These are phyloP conservation scores for Mongoloraphidia duomilia DNA, from an alignment of 2,888 invertebrate genomes.

Conservation along the genomic window DNA sequence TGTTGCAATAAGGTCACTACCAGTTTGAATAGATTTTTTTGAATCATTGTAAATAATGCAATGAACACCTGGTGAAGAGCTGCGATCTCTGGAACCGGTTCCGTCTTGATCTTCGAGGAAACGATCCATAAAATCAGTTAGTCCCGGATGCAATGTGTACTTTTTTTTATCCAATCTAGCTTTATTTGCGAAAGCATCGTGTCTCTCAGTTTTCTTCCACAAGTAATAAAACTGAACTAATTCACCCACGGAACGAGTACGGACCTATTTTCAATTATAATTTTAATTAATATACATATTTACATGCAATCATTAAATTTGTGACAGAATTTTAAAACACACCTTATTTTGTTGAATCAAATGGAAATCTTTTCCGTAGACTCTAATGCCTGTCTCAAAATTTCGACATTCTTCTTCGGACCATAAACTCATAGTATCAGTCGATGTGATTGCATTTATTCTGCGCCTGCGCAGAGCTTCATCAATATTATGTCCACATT, in stretches of 20 bases:
- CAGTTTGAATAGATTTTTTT: no score
- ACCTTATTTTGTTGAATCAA: conserved; percentile 86
- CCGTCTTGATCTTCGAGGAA: conserved; percentile 75
- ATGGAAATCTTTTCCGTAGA: conserved; percentile 93
- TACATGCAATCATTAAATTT: not conserved
- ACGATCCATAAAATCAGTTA: conserved; percentile 88
- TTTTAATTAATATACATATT: not conserved
- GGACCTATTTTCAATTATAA: conserved; percentile 38
- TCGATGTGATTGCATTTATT: conserved; percentile 45
- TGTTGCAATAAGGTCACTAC: no score
- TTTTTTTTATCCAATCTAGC: conserved; percentile 83
- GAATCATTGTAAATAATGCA: conserved; percentile 12
- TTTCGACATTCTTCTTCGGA: conserved; percentile 94
- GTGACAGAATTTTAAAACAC: conserved; percentile 2
- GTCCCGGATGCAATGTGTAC: conserved; percentile 79
- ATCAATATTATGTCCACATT: conserved; percentile 90
- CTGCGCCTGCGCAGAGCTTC: conserved; percentile 74
- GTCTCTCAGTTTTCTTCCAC: conserved; percentile 98
- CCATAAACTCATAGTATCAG: conserved; percentile 77
- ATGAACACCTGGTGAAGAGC: conserved; percentile 56
- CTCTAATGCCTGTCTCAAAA: conserved; percentile 89
- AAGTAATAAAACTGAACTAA: conserved; percentile 91
- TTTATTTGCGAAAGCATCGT: conserved; percentile 83
- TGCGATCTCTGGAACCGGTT: conserved; percentile 40
- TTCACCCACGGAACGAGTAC: conserved; percentile 89